Evolutionary conservation across 2,888 invertebrate species (phyloP), one percentile per base, ranked within the genome.

Genomic region (Electrophaes corylata): DNA sequence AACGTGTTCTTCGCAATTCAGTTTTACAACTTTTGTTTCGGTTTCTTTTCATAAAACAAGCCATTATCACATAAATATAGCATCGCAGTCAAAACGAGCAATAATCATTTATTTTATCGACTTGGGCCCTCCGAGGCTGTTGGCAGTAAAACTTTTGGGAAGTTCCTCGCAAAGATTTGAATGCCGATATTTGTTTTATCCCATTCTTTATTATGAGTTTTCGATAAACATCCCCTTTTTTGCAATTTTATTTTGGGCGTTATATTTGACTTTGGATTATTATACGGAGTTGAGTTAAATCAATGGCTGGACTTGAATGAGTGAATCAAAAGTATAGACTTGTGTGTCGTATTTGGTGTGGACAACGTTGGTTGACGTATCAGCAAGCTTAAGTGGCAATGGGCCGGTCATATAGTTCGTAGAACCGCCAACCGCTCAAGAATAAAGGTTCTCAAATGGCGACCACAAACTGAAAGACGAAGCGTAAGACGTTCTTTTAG

Each of bases 101-200:
- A 43, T 59, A 59, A 54, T 43, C 50, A 50, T 59, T 59, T 59
- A 59, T 59, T 54, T 59, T 54, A 59, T 50, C 26, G 48, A 50
- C 41, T 59, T 23, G 44, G 40, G 46, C 59, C 54, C 50, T 59
- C 54, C 40, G 46, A 54, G 50, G 54, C 44, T 46, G 44, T 31
- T 19, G 35, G 54, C 49, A 48, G 53, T 59, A 54, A 54, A 59
- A 54, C 40, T 54, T 59, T 46, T 37, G 19, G 23, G 46, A 52
- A 50, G 39, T 40, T 49, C 29, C 23, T 50, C 41, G 37, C 48
- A 29, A 48, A 54, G 59, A 59, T 46, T 50, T 50, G 54, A 59
- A 59, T 59, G 49, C 49, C 54, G 52, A 54, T 59, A 45, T 50
- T 46, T 45, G 53, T 54, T 59, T 50, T 50, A 49, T 50, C 53